Percentiles rank a stretch among this genome's conserved stretches.
phyloP scores from a whole-genome alignment of 2,888 invertebrate genomes.

The Chaitophorus viminalis region DNA sequence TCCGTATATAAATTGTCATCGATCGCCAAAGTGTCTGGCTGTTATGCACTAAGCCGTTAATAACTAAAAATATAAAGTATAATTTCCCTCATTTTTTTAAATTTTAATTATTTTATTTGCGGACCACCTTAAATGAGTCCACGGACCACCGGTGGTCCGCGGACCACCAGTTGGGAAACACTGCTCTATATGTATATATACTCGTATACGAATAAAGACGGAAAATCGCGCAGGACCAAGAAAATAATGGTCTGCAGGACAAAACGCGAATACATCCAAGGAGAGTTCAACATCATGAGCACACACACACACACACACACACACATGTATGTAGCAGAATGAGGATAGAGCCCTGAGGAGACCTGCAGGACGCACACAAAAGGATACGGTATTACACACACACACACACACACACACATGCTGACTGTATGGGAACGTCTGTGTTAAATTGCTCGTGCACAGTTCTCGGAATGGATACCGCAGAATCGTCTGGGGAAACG shows the following conservation, averaged over 20 bases:
- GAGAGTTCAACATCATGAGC: background rate
- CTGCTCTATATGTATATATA: background rate
- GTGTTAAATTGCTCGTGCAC: conserved; percentile 47
- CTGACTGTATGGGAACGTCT: background rate
- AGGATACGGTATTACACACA: background rate
- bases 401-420: background rate
- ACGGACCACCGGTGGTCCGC: too few relatives aligned
- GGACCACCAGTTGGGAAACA: too few relatives aligned
- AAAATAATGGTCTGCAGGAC: conserved; percentile 11
- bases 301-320: too few relatives aligned
- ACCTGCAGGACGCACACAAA: background rate
- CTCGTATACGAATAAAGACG: background rate
- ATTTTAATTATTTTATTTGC: too few relatives aligned
- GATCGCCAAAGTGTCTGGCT: too few relatives aligned
- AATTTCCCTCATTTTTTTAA: too few relatives aligned
- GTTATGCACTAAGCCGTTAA: too few relatives aligned
- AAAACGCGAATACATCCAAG: background rate
- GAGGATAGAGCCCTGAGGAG: background rate
- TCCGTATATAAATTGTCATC: too few relatives aligned
- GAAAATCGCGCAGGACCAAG: conserved; percentile 11
- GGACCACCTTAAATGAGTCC: too few relatives aligned
- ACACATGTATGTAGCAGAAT: background rate
- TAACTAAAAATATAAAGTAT: too few relatives aligned
- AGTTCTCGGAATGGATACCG: background rate
- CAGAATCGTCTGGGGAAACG: background rate